Evolutionary conservation across 2,113 vertebrate genomes (phyloP), one percentile per base, ranked within the genome.

Genomic region (Nycticryphes semicollaris): DNA sequence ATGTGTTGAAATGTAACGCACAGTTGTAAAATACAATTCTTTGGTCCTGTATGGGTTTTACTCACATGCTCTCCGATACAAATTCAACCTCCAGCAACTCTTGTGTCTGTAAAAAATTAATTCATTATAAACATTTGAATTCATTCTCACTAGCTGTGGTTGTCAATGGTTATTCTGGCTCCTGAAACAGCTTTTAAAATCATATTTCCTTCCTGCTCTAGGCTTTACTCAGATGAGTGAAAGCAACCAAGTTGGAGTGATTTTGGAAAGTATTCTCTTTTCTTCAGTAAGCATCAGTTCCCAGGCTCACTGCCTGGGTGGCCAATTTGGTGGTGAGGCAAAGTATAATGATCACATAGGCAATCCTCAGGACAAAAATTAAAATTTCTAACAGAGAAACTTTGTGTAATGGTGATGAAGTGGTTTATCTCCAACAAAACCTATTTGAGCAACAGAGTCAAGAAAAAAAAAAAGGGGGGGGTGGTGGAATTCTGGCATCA

Each of bases 71-170:
- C 39, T 98, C 97, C 0, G 75, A 79, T 21, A 96, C 68, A 93
- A 98, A 98, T 41, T 98, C 98, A 76, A 98, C 97, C 1, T 98
- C 98, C 87, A 98, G 94, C 20, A 88, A 48, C 77, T 97, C 98
- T 50, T 96, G 85, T 15, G 96, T 95, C 98, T 98, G 93, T 79
- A 95, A 96, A 95, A 96, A 37, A 87, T 30, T 3, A 60, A 79
- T 87, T 67, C 12, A 39, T 75, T 79, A 30, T 68, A 45, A 87
- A 17, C 14, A 75, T 60, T 37, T 89, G 14, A 67, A 90, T 80
- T 54, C 11, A 74, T 78, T 72, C 56, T 64, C 35, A 51, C 43
- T 54, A 33, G 39, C 41, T 72, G 7, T 35, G 3, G 4, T 35
- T 92, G 13, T 33, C 56, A 84, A 11, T 47, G 12, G 63, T 48